Conservation (phyloP, 2,888 invertebrate genomes). For the Troides helena region DNA sequence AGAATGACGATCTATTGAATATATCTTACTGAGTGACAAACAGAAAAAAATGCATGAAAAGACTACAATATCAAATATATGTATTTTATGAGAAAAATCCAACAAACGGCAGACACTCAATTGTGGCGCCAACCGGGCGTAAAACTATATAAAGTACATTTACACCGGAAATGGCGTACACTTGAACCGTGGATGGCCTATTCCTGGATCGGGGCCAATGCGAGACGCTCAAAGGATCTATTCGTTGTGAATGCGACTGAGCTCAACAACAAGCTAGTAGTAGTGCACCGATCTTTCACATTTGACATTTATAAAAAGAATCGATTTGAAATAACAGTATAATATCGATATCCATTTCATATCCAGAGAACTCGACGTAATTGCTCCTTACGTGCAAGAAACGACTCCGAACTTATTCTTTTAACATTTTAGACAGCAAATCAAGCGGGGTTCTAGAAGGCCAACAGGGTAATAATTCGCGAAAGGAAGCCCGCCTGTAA, state of each 20-base stretch:
- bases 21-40: neutral
- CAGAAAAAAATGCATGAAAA: conserved; percentile 1
- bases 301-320: neutral
- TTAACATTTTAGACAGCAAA: conserved; percentile 33
- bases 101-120: conserved; percentile 30
- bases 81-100: neutral
- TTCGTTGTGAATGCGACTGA: conserved; percentile 30
- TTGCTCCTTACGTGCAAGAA: neutral
- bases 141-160: conserved; percentile 38
- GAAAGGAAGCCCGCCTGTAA: conserved; percentile 33
- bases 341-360: neutral
- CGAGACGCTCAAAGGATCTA: conserved; percentile 36
- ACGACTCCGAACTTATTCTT: neutral
- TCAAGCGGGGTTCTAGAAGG: conserved; percentile 33
- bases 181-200: conserved; percentile 67
- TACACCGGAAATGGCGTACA: conserved; percentile 62
- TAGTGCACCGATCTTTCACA: neutral
- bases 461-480: conserved; percentile 38
- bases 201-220: conserved; percentile 68
- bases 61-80: neutral
- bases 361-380: conserved; percentile 5
- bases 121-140: conserved; percentile 46
- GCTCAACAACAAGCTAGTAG: neutral
- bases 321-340: neutral
- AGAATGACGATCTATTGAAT: neutral